Conservation (phyloP, 2,888 invertebrate species). For the Cotesia congregata region DNA sequence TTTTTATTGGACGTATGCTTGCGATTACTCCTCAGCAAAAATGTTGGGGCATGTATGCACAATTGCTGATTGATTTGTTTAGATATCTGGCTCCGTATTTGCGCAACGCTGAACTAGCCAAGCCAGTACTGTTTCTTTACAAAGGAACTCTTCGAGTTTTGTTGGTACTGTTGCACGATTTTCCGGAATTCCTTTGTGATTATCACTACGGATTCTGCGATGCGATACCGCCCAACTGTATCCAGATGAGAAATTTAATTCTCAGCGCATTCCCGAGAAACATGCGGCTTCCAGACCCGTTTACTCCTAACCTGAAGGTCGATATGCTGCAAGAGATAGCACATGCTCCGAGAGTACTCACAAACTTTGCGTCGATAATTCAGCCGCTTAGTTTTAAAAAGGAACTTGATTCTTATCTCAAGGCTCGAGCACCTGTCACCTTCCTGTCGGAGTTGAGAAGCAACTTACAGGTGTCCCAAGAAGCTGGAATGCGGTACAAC, state of each 20-base stretch:
- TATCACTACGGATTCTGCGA: slow-evolving; percentile 99
- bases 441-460: slow-evolving; percentile 93
- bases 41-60: slow-evolving; percentile 98
- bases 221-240: slow-evolving; percentile 98
- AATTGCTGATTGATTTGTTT: slow-evolving; percentile 94
- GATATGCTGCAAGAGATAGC: slow-evolving; percentile 92
- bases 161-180: slow-evolving; percentile 96
- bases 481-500: slow-evolving; percentile 94
- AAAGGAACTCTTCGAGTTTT: slow-evolving; percentile 96
- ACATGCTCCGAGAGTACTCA: slow-evolving; percentile 89
- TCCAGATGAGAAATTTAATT: slow-evolving; percentile 98
- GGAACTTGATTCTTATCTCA: slow-evolving; percentile 96
- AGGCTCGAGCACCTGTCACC: slow-evolving; percentile 93
- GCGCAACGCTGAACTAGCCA: slow-evolving; percentile 95
- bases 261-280: slow-evolving; percentile 97
- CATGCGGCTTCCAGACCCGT: slow-evolving; percentile 98
- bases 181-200: slow-evolving; percentile 99
- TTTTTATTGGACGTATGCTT: slow-evolving; percentile 94
- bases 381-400: slow-evolving; percentile 92
- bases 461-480: slow-evolving; percentile 89
- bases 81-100: slow-evolving; percentile 97
- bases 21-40: slow-evolving; percentile 93
- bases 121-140: slow-evolving; percentile 93
- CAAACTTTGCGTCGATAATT: slow-evolving; percentile 89
- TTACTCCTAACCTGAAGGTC: slow-evolving; percentile 96